Evolutionary conservation across 2,797 vertebrate species (phyloP).

Genomic region (Cyprinodon diabolis): DNA sequence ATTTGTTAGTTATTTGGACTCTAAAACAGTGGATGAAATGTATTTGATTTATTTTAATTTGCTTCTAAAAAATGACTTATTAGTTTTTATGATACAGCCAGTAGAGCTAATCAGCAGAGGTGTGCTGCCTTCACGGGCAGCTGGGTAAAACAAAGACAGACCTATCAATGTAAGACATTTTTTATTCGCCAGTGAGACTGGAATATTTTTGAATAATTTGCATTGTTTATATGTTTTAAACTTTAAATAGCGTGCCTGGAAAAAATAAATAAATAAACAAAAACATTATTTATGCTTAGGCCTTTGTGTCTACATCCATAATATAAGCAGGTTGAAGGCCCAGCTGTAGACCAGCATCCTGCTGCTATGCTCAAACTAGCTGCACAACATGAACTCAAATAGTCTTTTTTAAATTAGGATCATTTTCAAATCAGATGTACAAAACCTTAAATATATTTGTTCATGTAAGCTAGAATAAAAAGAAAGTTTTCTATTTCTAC

Average conservation of each 20-base stretch:
- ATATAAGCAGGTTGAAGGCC: conserved; percentile 26
- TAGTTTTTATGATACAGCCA: not conserved
- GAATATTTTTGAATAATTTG: not conserved
- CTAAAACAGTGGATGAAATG: not conserved
- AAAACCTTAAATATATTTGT: not conserved
- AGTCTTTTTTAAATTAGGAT: not conserved
- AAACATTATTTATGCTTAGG: not conserved
- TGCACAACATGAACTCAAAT: not conserved
- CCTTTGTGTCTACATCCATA: conserved; percentile 4
- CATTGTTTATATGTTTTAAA: not conserved
- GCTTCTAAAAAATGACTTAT: not conserved
- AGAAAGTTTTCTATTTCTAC: not conserved
- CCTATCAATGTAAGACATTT: not conserved
- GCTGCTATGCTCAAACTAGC: not conserved
- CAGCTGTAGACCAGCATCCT: conserved; percentile 8
- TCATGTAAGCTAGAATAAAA: not conserved
- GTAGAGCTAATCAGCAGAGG: not conserved
- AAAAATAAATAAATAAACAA: not conserved
- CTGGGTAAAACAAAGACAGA: not conserved
- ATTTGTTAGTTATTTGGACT: not conserved
- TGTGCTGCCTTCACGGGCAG: conserved; percentile 1
- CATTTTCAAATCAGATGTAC: not conserved
- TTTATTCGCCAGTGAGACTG: not conserved
- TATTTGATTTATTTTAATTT: not conserved
- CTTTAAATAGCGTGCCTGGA: not conserved